A percentile compares a stretch with the other conserved stretches of the same genome.
Conservation (phyloP, 1,140 invertebrate species). For the Anthonomus grandis region DNA sequence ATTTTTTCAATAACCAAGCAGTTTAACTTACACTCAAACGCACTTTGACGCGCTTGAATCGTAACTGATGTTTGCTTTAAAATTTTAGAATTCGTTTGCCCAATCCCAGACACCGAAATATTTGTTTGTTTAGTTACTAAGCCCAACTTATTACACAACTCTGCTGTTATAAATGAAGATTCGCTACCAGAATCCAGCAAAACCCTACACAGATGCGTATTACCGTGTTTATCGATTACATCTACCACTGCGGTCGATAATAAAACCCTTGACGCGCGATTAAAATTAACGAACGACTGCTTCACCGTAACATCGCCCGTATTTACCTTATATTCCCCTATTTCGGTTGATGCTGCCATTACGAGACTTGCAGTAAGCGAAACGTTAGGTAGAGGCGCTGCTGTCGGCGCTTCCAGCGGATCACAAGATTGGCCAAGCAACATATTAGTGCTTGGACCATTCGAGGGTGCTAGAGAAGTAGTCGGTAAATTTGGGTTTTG, state of each 20-base stretch:
- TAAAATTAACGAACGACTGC: background rate
- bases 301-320: background rate
- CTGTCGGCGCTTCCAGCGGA: background rate
- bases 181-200: background rate
- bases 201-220: background rate
- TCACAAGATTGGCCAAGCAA: background rate
- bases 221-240: slow-evolving; percentile 1
- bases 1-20: background rate
- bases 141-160: background rate
- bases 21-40: background rate
- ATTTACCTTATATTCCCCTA: background rate
- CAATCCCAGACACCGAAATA: background rate
- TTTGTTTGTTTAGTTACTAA: background rate
- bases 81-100: background rate
- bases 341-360: background rate
- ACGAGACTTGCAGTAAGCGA: background rate
- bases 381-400: background rate
- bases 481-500: background rate
- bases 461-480: background rate
- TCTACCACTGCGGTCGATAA: slow-evolving; percentile 1
- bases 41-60: background rate
- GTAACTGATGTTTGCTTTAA: background rate
- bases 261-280: background rate
- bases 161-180: background rate
- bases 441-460: background rate